Evolutionary conservation across 2,888 invertebrate species (phyloP), one percentile per base, ranked within the genome.

Genomic region (Napeogenes sylphis): DNA sequence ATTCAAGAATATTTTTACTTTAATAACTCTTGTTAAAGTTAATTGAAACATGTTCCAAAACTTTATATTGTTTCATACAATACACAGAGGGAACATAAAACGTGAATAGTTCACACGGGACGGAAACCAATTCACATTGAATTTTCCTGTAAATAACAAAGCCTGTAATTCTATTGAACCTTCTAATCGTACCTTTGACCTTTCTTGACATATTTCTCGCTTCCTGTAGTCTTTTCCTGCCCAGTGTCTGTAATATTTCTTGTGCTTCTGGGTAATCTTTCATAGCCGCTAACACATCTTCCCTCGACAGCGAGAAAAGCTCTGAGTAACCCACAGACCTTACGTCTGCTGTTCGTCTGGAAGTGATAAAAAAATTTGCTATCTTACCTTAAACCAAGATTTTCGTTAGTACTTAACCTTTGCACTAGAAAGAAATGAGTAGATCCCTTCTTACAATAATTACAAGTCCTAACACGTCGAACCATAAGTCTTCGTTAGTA

Each of bases 261-360:
- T 98, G 97, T 0, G 98, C 98, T 84, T 98, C 98, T 0, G 98
- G 98, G 77, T 98, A 98, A 82, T 98, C 98, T 81, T 98, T 98
- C 95, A 98, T 97, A 0, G 98, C 98, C 0, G 95, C 94, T 38
- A 98, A 86, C 0, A 98, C 98, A 78, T 98, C 98, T 85, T 98
- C 98, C 4, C 98, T 92, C 0, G 98, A 98, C 32, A 98, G 87
- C 38, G 98, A 98, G 82, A 98, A 98, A 32, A 98, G 90, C 83
- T 98, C 98, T 0, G 98, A 97, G 78, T 98, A 98, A 0, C 98
- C 98, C 2, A 98, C 98, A 0, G 98, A 98, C 61, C 98, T 93
- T 3, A 98, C 98, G 81, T 98, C 98, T 5, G 98, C 98, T 67
- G 98, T 98, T 70, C 98, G 94, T 78, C 98, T 98, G 81, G 4